These are phyloP conservation scores for Zhuqinia jingwanae DNA, from an alignment of 2,888 invertebrate species.

Conservation along the genomic window DNA sequence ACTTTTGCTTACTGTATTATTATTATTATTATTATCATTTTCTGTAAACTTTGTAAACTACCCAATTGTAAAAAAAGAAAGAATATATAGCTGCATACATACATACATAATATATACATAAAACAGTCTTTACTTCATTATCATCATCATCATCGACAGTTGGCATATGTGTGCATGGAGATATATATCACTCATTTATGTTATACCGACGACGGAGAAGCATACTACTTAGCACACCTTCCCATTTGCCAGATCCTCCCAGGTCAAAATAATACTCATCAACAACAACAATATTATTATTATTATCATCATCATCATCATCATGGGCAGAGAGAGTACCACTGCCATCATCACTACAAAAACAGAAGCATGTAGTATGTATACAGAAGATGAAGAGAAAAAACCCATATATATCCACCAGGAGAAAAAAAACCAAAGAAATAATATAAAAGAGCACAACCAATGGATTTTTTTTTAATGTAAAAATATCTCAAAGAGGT, in stretches of 20 bases:
- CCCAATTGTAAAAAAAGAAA: too few species aligned
- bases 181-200: slow-evolving; percentile 18
- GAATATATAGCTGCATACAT: neutral
- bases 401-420: neutral
- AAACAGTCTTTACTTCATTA: too few species aligned
- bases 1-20: too few species aligned
- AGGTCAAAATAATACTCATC: slow-evolving; percentile 64
- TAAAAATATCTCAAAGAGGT: neutral
- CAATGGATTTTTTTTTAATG: slow-evolving; percentile 9
- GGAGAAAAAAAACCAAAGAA: neutral
- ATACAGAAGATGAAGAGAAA: neutral
- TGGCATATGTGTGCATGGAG: neutral
- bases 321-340: neutral
- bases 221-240: slow-evolving; percentile 60
- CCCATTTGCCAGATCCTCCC: slow-evolving; percentile 66
- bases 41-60: too few species aligned
- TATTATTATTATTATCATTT: too few species aligned
- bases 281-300: slow-evolving; percentile 41
- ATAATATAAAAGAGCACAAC: slow-evolving; percentile 3
- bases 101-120: too few species aligned
- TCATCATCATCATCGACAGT: neutral
- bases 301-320: neutral
- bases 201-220: slow-evolving; percentile 7
- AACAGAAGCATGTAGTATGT: too few species aligned
- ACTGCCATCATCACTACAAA: too few species aligned